Percentiles rank a stretch among this genome's conserved stretches.
Evolutionary conservation across 2,113 vertebrate genomes (phyloP).

Genomic region (Lophius piscatorius): DNA sequence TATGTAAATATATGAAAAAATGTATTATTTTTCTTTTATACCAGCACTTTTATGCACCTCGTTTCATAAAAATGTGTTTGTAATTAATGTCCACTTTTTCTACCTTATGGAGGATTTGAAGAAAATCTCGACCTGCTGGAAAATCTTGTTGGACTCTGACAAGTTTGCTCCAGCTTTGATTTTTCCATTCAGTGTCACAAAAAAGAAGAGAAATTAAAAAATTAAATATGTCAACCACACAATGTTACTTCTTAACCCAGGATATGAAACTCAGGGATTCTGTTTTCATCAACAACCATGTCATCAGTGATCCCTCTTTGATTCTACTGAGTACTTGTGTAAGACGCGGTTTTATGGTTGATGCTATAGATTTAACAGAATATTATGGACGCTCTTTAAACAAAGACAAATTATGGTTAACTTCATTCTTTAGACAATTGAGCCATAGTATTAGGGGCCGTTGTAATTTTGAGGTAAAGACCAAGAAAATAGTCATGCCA

Average conservation of each 20-base stretch:
- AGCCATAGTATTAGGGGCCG: neutral
- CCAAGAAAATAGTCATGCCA: too few relatives aligned
- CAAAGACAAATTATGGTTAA: too few relatives aligned
- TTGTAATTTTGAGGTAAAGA: neutral
- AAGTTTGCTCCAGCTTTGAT: slow-evolving; percentile 2
- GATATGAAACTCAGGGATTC: slow-evolving; percentile 70
- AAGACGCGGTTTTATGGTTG: slow-evolving; percentile 1
- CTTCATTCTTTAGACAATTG: neutral
- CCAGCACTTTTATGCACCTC: slow-evolving; percentile 74
- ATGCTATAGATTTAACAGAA: neutral
- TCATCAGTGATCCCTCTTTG: neutral
- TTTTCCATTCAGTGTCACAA: slow-evolving; percentile 35
- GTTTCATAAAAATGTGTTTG: slow-evolving; percentile 65
- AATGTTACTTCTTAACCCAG: slow-evolving; percentile 34
- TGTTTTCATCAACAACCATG: slow-evolving; percentile 27
- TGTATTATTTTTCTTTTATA: slow-evolving; percentile 66
- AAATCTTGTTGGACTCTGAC: slow-evolving; percentile 19
- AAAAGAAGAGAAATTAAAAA: slow-evolving; percentile 15
- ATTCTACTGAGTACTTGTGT: neutral
- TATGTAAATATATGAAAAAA: slow-evolving; percentile 62
- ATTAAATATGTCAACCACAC: slow-evolving; percentile 44
- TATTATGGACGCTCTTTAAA: neutral
- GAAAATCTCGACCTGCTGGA: too few relatives aligned
- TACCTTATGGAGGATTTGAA: slow-evolving; percentile 28
- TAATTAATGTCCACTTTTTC: slow-evolving; percentile 58